phyloP scores from a whole-genome alignment of 2,113 vertebrate species.

The Choloepus hoffmanni region DNA sequence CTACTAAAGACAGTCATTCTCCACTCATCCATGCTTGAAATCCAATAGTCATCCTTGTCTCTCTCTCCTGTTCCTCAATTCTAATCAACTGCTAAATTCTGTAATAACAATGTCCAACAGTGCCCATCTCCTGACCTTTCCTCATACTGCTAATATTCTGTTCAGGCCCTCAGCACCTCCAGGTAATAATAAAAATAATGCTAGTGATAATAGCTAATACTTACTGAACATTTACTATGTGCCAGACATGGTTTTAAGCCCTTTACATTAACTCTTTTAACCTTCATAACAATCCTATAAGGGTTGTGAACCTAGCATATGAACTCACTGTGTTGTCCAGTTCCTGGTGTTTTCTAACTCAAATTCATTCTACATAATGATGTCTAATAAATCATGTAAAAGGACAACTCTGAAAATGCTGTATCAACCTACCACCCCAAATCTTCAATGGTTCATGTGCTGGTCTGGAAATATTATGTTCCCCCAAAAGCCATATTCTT shows the following conservation, averaged over 20 bases:
- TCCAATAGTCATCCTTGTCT: background rate
- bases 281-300: background rate
- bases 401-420: constrained; percentile 13
- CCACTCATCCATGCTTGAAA: constrained; percentile 42
- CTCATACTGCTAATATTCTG: background rate
- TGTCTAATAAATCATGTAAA: background rate
- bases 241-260: constrained; percentile 7
- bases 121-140: constrained; percentile 22
- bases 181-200: constrained; percentile 26
- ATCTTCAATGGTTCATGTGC: background rate
- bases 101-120: background rate
- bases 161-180: background rate
- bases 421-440: background rate
- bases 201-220: background rate
- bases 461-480: no score
- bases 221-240: background rate
- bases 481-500: no score
- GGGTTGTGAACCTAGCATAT: background rate
- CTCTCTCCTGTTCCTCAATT: constrained; percentile 3
- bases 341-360: constrained; percentile 32
- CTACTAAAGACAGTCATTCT: background rate
- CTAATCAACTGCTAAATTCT: constrained; percentile 44
- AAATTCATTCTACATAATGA: constrained; percentile 37
- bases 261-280: background rate
- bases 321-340: constrained; percentile 8